Evolutionary conservation across 1,140 invertebrate species (phyloP).

Genomic region (Drosophila kepulauana): DNA sequence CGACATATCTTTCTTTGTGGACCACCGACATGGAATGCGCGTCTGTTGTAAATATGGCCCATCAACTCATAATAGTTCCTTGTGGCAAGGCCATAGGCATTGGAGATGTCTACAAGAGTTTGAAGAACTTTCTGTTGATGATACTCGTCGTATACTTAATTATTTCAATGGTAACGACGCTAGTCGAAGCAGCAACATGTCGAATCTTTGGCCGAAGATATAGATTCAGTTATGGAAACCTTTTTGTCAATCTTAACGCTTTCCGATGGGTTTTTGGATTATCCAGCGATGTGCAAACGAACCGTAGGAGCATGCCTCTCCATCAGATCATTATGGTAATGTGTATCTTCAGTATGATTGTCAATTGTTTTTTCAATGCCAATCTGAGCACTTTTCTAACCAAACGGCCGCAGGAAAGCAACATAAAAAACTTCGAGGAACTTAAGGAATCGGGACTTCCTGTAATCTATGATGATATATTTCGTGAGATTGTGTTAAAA

Average conservation of each 20-base stretch:
- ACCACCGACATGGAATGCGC: background rate
- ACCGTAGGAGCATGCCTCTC: background rate
- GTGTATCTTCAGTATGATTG: slow-evolving; percentile 50
- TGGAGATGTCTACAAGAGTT: slow-evolving; percentile 20
- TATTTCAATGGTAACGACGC: slow-evolving; percentile 29
- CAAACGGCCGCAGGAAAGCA: background rate
- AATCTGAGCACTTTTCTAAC: slow-evolving; percentile 56
- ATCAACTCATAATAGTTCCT: slow-evolving; percentile 42
- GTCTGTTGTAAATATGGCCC: background rate
- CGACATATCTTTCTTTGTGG: background rate
- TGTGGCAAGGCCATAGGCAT: slow-evolving; percentile 27
- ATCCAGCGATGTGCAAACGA: background rate
- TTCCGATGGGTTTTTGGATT: slow-evolving; percentile 40
- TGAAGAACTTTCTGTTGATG: background rate
- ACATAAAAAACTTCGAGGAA: slow-evolving; percentile 34
- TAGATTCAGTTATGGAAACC: background rate
- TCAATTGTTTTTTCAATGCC: slow-evolving; percentile 43
- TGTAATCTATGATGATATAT: background rate
- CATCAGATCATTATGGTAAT: slow-evolving; percentile 51
- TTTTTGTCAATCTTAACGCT: slow-evolving; percentile 38
- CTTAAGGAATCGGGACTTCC: background rate
- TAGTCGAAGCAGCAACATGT: slow-evolving; percentile 3
- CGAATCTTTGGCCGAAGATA: background rate
- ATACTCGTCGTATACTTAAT: slow-evolving; percentile 32
- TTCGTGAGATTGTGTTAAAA: too few relatives aligned